These are phyloP conservation scores for Saccostrea cuccullata DNA, from an alignment of 1,140 invertebrate species.

Conservation along the genomic window DNA sequence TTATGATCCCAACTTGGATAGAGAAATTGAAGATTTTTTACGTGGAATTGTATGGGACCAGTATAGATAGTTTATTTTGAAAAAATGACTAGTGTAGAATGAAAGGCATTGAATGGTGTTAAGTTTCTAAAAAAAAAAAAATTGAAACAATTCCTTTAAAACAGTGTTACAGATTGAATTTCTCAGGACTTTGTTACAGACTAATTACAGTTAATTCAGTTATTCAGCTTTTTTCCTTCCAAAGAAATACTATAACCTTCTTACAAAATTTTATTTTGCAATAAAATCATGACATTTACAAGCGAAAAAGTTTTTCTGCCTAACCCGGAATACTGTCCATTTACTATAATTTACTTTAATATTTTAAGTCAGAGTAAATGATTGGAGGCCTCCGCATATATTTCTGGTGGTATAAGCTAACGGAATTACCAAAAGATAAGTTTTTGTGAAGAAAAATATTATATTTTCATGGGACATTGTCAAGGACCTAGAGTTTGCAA, in stretches of 20 bases:
- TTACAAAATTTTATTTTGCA: no score
- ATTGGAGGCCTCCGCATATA: background rate
- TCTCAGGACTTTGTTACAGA: background rate
- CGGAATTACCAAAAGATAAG: background rate
- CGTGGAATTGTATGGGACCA: constrained; percentile 66
- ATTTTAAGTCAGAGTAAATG: background rate
- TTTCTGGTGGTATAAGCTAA: background rate
- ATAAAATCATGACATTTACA: no score
- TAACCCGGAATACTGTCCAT: background rate
- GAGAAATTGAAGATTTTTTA: constrained; percentile 74
- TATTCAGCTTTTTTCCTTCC: no score
- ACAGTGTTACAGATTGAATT: background rate
- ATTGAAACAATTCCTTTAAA: background rate
- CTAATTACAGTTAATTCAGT: no score
- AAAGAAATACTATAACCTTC: no score
- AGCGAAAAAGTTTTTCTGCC: no score
- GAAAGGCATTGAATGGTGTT: background rate
- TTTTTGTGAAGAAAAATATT: background rate
- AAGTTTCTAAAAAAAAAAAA: background rate
- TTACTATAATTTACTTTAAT: background rate
- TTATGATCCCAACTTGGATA: constrained; percentile 63
- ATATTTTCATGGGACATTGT: background rate
- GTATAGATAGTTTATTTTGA: constrained; percentile 45
- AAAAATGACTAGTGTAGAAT: background rate
- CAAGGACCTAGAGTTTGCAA: background rate